Evolutionary conservation across 1,140 invertebrate species (phyloP).

Genomic region (Neodiprion pinetum): DNA sequence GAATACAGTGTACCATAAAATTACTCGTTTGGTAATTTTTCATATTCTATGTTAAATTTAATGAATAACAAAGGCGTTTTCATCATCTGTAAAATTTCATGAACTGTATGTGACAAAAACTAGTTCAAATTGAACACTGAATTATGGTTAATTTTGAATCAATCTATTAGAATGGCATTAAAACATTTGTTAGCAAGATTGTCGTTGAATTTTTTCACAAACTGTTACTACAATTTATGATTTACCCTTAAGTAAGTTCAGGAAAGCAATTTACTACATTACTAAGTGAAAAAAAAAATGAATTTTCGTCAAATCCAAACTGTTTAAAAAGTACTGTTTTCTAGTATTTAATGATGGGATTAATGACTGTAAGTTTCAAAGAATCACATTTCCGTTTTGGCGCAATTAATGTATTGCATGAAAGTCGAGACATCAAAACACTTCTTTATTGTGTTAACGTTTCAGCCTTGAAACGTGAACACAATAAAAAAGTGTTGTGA

Average conservation of each 20-base stretch:
- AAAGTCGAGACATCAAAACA: no score
- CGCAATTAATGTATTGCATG: not conserved
- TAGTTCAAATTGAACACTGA: no score
- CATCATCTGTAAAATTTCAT: no score
- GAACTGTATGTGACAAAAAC: no score
- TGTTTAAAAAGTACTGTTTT: not conserved
- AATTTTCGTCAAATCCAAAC: not conserved
- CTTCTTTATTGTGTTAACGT: no score
- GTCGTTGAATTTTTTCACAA: not conserved
- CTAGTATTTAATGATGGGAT: not conserved
- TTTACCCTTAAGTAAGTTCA: not conserved
- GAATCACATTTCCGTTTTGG: not conserved
- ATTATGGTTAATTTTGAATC: no score
- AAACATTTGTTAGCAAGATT: not conserved
- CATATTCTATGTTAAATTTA: no score
- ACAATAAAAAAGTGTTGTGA: no score
- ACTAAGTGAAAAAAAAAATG: not conserved
- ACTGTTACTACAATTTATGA: not conserved
- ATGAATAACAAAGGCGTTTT: no score
- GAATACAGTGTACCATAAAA: no score
- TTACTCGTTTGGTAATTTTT: no score
- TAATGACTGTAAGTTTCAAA: conserved; percentile 3
- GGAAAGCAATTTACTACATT: not conserved
- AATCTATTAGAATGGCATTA: not conserved
- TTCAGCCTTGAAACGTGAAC: no score